Evolutionary conservation across 2,888 invertebrate genomes (phyloP), one percentile per base, ranked within the genome.

Genomic region (Holacanthella duospinosa): DNA sequence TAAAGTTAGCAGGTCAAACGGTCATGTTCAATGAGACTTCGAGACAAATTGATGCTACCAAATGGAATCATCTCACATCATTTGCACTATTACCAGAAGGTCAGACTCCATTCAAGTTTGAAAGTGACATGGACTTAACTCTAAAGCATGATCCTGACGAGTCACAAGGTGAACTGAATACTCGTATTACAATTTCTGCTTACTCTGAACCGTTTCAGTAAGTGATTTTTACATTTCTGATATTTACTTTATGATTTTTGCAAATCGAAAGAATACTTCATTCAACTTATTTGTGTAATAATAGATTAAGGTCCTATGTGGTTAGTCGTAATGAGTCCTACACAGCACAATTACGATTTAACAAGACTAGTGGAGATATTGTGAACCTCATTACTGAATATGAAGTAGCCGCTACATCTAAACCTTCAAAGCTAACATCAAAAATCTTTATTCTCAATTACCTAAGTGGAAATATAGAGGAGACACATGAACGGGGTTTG

Each of bases 1-100:
- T 58, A 3, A 43, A 29, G 16, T 58, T n/a, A 29, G 43, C 60
- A 25, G 68, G 62, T 2, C 66, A 64, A 24, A 62, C 60, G 0
- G 65, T 67, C 29, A 67, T 67, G 66, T 55, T 68, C 43, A 64
- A 67, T 21, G 70, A 70, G 63, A 61, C 61, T 0, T 62, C 65
- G 6, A 64, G 53, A 1, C 67, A 67, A 43, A 58, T 64, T 1
- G 55, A 59, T 21, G 54, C 59, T 16, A 57, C 65, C 36, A 65
- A 64, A 44, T 63, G 60, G 43, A 63, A 63, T 48, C 68, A 63
- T 60, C 63, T 64, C 28, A 57, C 61, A 19, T 64, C 62, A n/a
- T 4, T 67, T 2, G 63, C 67, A 21, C 64, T 61, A 19, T 27
- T 29, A 27, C 68, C 67, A 44, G 68, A 68, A 61, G 59, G 44